Conservation (phyloP, 2,797 vertebrate species). For the Sebastes trivittatus region DNA sequence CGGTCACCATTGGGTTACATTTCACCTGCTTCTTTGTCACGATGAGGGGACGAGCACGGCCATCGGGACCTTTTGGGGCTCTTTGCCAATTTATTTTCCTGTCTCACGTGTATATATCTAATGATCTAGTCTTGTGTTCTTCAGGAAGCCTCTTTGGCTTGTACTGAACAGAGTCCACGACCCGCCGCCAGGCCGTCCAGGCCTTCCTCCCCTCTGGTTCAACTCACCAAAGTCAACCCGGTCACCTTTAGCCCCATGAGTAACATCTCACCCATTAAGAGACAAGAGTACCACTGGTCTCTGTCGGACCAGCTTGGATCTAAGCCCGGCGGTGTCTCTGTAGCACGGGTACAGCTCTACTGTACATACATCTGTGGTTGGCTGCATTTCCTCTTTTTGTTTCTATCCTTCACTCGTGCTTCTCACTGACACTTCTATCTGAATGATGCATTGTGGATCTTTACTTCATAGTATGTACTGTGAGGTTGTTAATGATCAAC, state of each 20-base stretch:
- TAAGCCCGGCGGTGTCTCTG: neutral
- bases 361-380: neutral
- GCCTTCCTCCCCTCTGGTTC: neutral
- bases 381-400: neutral
- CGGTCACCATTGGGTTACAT: neutral
- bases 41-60: neutral
- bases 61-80: neutral
- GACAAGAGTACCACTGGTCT: neutral
- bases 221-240: neutral
- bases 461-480: neutral
- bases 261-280: conserved; percentile 37
- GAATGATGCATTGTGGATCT: neutral
- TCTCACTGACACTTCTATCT: neutral
- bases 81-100: neutral
- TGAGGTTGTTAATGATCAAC: neutral
- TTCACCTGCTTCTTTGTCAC: neutral
- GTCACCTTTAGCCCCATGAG: conserved; percentile 29
- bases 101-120: neutral
- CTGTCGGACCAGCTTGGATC: neutral
- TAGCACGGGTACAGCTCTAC: conserved; percentile 26
- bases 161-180: neutral
- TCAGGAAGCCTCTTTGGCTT: neutral
- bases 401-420: neutral
- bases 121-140: conserved; percentile 1
- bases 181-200: neutral